Conservation (phyloP, 2,113 vertebrate species). For the Ophiodon elongatus region DNA sequence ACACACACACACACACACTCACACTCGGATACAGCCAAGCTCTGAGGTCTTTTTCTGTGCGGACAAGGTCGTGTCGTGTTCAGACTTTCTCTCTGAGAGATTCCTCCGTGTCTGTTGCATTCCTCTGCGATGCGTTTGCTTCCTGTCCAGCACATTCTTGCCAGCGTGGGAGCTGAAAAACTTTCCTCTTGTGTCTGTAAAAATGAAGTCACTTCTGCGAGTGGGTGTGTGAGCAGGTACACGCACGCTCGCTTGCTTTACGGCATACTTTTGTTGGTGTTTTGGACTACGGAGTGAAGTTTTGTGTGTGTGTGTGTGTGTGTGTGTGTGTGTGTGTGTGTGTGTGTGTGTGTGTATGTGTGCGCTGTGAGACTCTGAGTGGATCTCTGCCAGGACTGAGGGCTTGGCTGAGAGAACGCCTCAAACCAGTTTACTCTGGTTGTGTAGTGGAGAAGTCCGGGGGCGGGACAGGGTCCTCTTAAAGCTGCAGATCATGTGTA, state of each 20-base stretch:
- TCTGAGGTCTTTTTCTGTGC: slow-evolving; percentile 14
- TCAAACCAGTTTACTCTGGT: slow-evolving; percentile 89
- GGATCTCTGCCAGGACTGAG: slow-evolving; percentile 80
- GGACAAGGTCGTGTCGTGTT: background rate
- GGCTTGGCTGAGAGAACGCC: slow-evolving; percentile 85
- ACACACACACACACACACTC: background rate
- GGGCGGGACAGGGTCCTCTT: slow-evolving; percentile 80
- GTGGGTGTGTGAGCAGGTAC: slow-evolving; percentile 14
- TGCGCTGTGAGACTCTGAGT: slow-evolving; percentile 46
- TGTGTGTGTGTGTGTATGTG: slow-evolving; percentile 4
- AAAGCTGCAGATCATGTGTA: slow-evolving; percentile 76
- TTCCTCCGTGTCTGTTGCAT: slow-evolving; percentile 74
- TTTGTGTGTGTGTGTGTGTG: slow-evolving; percentile 28
- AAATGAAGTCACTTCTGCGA: slow-evolving; percentile 19
- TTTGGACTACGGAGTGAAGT: slow-evolving; percentile 49
- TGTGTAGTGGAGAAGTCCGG: slow-evolving; percentile 80
- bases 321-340: background rate
- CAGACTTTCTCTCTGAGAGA: too few relatives aligned
- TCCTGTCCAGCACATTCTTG: slow-evolving; percentile 54
- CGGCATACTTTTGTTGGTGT: slow-evolving; percentile 35
- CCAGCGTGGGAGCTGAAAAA: slow-evolving; percentile 67
- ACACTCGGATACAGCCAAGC: background rate
- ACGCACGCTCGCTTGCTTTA: slow-evolving; percentile 15
- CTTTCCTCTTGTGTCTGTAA: slow-evolving; percentile 47
- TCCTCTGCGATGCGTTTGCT: slow-evolving; percentile 63